These are phyloP conservation scores for Carduelis carduelis DNA, from an alignment of 2,797 vertebrate genomes.

Conservation along the genomic window DNA sequence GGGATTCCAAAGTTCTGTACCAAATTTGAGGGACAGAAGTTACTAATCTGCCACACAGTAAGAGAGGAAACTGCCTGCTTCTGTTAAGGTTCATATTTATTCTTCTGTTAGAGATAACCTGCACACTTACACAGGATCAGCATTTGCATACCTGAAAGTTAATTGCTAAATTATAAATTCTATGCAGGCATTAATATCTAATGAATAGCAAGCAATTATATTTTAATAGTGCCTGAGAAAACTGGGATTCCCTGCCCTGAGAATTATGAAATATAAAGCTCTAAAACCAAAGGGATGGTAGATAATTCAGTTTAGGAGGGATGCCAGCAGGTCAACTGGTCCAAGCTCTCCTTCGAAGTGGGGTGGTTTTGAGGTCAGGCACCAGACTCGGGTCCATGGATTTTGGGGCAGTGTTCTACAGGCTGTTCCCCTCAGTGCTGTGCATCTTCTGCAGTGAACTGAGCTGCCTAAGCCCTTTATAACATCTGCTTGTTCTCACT, in stretches of 20 bases:
- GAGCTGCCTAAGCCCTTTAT: fast-evolving
- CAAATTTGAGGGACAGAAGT: background rate
- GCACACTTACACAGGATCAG: background rate
- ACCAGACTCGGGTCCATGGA: fast-evolving
- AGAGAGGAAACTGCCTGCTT: background rate
- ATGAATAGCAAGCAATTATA: conserved; percentile 39
- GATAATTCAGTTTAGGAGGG: background rate
- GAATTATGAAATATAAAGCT: background rate
- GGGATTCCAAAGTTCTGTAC: background rate
- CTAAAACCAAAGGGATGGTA: background rate
- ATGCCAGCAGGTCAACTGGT: background rate
- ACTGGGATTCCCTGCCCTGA: background rate
- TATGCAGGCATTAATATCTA: background rate
- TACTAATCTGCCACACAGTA: background rate
- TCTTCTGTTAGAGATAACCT: background rate
- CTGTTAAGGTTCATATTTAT: background rate
- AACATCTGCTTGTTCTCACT: background rate
- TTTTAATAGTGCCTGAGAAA: conserved; percentile 31
- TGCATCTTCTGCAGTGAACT: background rate
- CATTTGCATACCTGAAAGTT: conserved; percentile 43
- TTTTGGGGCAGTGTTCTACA: background rate
- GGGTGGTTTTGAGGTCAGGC: background rate
- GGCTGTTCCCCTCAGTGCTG: background rate
- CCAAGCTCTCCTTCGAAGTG: background rate
- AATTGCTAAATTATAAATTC: conserved; percentile 46